These are phyloP conservation scores for Palythoa heliodiscus DNA, from an alignment of 92 coral and sea anemone species.

Conservation along the genomic window DNA sequence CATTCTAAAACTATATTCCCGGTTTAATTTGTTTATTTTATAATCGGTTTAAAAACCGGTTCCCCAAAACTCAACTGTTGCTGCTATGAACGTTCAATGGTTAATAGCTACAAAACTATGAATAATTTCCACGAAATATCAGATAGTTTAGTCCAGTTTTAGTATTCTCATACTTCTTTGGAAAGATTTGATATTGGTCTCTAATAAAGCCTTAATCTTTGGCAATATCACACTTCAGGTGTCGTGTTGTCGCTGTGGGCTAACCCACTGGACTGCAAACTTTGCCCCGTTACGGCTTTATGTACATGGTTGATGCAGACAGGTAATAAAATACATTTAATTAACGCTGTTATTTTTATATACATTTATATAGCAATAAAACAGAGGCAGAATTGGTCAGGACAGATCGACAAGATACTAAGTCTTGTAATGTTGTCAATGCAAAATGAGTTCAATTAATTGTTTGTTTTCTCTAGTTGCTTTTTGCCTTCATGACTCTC, in stretches of 20 bases:
- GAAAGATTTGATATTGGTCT: not conserved
- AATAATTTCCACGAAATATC: not conserved
- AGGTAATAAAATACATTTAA: not conserved
- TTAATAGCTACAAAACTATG: not conserved
- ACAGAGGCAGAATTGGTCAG: not conserved
- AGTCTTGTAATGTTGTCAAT: not conserved
- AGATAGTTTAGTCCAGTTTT: not conserved
- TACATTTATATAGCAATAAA: not conserved
- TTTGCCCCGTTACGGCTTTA: constrained; percentile 24
- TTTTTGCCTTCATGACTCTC: too few relatives aligned
- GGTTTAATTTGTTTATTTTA: not conserved
- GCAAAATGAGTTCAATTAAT: not conserved
- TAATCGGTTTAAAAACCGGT: not conserved
- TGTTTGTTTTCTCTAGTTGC: not conserved
- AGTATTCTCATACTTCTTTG: not conserved
- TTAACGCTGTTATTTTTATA: not conserved
- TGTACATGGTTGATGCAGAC: constrained; percentile 37
- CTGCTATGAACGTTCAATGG: not conserved
- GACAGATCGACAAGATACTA: constrained; percentile 5
- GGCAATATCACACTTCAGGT: constrained; percentile 3
- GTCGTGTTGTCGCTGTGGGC: constrained; percentile 30
- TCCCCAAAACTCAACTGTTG: not conserved
- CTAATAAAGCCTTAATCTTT: not conserved
- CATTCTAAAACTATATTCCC: constrained; percentile 2
- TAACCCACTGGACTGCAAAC: constrained; percentile 14